Evolutionary conservation across 2,113 vertebrate genomes (phyloP).

Genomic region (Oostethus manadensis): DNA sequence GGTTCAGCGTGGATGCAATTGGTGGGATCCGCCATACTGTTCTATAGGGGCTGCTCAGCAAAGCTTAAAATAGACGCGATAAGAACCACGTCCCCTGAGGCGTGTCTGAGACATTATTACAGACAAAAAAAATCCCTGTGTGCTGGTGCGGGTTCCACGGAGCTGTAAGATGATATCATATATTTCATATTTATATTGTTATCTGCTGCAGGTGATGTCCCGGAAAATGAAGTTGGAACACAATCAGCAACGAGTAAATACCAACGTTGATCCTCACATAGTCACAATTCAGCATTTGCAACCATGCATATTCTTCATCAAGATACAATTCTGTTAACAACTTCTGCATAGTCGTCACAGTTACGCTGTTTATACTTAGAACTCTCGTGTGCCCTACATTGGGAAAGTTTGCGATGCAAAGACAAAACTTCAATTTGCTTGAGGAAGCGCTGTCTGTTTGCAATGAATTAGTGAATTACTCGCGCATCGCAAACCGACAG

Average conservation of each 20-base stretch:
- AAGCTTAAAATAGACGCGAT: slow-evolving; percentile 52
- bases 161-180: background rate
- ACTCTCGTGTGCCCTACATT: too few species aligned
- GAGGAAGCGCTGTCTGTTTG: too few species aligned
- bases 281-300: too few species aligned
- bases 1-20: slow-evolving; percentile 33
- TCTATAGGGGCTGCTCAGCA: slow-evolving; percentile 43
- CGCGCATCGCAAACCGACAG: too few species aligned
- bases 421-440: too few species aligned
- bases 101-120: slow-evolving; percentile 22
- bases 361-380: too few species aligned
- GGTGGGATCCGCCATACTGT: slow-evolving; percentile 41
- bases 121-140: slow-evolving; percentile 1
- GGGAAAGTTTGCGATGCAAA: too few species aligned
- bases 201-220: slow-evolving; percentile 2
- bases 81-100: slow-evolving; percentile 28
- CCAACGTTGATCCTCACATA: background rate
- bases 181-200: background rate
- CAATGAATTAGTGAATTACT: too few species aligned
- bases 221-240: slow-evolving; percentile 4
- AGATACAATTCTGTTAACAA: too few species aligned
- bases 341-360: too few species aligned
- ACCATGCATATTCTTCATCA: too few species aligned
- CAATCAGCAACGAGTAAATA: slow-evolving; percentile 3
- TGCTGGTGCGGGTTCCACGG: slow-evolving; percentile 14